Evolutionary conservation across 2,113 vertebrate genomes (phyloP), one percentile per base, ranked within the genome.

Genomic region (Coptodon bakossiorum): DNA sequence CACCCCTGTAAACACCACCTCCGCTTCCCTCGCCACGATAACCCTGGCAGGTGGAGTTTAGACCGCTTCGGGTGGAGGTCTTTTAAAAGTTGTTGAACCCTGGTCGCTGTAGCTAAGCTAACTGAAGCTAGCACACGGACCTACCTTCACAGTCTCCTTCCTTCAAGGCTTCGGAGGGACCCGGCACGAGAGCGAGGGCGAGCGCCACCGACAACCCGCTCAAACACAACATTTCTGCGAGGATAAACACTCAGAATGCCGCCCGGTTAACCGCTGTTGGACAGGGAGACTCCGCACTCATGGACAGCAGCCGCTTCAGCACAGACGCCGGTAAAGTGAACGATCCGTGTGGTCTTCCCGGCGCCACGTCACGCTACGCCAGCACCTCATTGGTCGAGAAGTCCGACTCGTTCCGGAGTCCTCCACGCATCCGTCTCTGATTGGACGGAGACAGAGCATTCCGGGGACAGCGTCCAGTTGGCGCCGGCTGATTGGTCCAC

Each of bases 141-240:
- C 94, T 95, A 98, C 98, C 98, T 97, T 98, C 98, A 93, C 98
- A 98, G 4, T 98, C 98, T 80, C 98, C 98, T 4, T 97, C 96
- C 17, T 96, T 97, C 86, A 98, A 93, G 48, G 97, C 95, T 83
- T 94, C 95, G 27, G 84, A 59, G 5, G 89, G 61, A 36, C 91
- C 95, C 2, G 96, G 97, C 40, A 98, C 82, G 86, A 98, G 91
- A 3, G 95, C 91, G 66, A 98, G 91, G 24, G 95, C 97, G 43
- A 98, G 90, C 19, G 96, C 97, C 91, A 97, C 95, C 59, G 97
- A 97, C 88, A 98, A 82, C 88, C 97, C 96, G 79, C 95, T 94
- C 7, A 96, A 80, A 91, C 90, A 92, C 95, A 96, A 95, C 98
- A 99, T 98, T 59, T 94, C 94, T 45, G 92, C 16, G 43, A n/a